phyloP scores from a whole-genome alignment of 2,888 invertebrate genomes.

The Alitta virens region DNA sequence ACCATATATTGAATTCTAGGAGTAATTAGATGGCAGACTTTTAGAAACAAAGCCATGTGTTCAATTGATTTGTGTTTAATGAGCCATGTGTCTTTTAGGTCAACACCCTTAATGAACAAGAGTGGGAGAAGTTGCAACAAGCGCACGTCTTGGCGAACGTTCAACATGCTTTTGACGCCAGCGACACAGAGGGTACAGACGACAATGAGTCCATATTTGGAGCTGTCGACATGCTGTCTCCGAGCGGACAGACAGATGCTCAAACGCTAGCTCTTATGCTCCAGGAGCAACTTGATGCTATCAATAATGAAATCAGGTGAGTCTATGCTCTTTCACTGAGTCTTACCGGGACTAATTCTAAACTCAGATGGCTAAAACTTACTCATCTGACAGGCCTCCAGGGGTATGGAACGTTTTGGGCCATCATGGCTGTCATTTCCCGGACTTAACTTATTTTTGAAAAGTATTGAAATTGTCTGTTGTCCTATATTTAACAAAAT shows the following conservation, averaged over 20 bases:
- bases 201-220: slow-evolving; percentile 73
- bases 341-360: too few species aligned
- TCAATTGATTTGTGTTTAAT: too few species aligned
- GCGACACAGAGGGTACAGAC: slow-evolving; percentile 63
- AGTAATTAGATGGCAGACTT: too few species aligned
- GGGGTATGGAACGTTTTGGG: too few species aligned
- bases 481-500: too few species aligned
- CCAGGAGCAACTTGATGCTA: slow-evolving; percentile 98
- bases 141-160: slow-evolving; percentile 83
- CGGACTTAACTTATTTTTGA: too few species aligned
- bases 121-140: slow-evolving; percentile 92
- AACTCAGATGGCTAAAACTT: too few species aligned
- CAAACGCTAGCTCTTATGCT: slow-evolving; percentile 97
- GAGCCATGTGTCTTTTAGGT: slow-evolving; percentile 35
- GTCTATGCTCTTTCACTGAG: neutral
- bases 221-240: slow-evolving; percentile 67
- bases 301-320: slow-evolving; percentile 94
- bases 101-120: slow-evolving; percentile 63
- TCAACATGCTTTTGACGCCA: slow-evolving; percentile 88
- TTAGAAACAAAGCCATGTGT: too few species aligned
- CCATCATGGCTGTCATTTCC: too few species aligned
- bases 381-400: too few species aligned
- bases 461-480: too few species aligned
- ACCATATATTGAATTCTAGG: too few species aligned
- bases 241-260: slow-evolving; percentile 76